A percentile compares a stretch with the other conserved stretches of the same genome.
These are phyloP conservation scores for Diarsia brunnea DNA, from an alignment of 2,888 invertebrate genomes.

Conservation along the genomic window DNA sequence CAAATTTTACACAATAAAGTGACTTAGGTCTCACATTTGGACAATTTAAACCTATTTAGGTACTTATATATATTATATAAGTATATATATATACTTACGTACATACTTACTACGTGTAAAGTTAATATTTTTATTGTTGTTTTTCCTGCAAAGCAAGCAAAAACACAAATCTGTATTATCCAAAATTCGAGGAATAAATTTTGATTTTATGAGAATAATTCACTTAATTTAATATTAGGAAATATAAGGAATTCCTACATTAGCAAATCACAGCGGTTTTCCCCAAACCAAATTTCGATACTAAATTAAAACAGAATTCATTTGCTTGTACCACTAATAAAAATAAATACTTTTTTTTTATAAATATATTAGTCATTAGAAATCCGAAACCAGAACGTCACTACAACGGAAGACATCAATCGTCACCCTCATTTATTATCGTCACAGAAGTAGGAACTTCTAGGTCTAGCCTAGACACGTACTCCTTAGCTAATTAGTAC, in stretches of 20 bases:
- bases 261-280: not conserved
- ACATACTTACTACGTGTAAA: not conserved
- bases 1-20: not conserved
- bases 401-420: slow-evolving; percentile 41
- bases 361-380: not conserved
- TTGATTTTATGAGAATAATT: not conserved
- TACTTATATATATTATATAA: too few relatives aligned
- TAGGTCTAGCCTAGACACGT: slow-evolving; percentile 38
- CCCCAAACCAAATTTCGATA: not conserved
- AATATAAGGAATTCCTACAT: not conserved
- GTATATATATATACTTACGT: too few relatives aligned
- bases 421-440: slow-evolving; percentile 42
- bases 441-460: slow-evolving; percentile 15
- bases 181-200: not conserved
- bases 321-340: not conserved
- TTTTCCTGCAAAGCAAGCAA: too few relatives aligned
- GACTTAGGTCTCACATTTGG: not conserved
- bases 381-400: slow-evolving; percentile 28
- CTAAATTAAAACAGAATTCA: not conserved
- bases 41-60: not conserved
- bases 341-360: not conserved
- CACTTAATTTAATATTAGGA: not conserved
- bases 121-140: not conserved
- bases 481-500: slow-evolving; percentile 47
- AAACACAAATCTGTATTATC: not conserved